A percentile compares a stretch with the other conserved stretches of the same genome.
Conservation (phyloP, 2,113 vertebrate species). For the Oriolus oriolus region DNA sequence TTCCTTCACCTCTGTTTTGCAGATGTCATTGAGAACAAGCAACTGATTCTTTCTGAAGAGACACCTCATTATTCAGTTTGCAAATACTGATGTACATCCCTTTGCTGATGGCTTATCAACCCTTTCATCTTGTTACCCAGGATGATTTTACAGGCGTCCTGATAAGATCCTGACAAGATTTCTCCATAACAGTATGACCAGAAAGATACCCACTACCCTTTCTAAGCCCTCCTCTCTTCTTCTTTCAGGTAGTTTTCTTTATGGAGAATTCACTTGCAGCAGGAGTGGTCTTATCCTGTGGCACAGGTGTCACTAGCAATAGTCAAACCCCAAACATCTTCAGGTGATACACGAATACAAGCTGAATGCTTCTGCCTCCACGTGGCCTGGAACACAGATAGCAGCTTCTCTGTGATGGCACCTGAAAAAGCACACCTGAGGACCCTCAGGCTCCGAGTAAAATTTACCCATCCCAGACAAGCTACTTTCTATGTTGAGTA, state of each 20-base stretch:
- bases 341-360: neutral
- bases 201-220: neutral
- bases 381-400: neutral
- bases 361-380: neutral
- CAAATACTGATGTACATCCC: neutral
- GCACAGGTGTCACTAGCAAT: neutral
- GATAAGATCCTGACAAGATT: neutral
- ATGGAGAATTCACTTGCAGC: neutral
- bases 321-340: neutral
- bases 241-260: neutral
- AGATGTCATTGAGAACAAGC: neutral
- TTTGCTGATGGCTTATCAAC: neutral
- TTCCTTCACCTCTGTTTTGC: neutral
- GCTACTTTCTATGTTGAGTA: neutral
- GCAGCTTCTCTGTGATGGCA: neutral
- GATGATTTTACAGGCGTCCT: neutral
- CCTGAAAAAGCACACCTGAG: neutral
- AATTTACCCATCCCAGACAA: neutral
- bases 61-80: neutral
- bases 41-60: neutral
- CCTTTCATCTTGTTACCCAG: neutral
- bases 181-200: neutral
- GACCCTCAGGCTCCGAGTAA: neutral
- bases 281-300: neutral
- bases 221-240: neutral